These are phyloP conservation scores for Stenichneumon culpator DNA, from an alignment of 2,888 invertebrate species.

Conservation along the genomic window DNA sequence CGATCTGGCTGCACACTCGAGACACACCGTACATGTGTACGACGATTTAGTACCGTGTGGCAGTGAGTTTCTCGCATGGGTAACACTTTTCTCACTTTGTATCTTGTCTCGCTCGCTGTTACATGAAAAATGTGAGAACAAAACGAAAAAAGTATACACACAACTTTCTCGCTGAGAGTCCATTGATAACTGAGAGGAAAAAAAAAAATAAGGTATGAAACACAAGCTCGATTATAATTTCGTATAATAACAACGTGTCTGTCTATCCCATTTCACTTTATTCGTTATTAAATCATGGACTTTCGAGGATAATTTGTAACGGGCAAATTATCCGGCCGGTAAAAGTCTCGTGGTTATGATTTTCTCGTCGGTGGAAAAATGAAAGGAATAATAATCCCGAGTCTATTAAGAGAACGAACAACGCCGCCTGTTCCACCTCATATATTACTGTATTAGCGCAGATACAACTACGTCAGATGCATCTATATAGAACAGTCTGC, in stretches of 20 bases:
- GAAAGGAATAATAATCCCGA: background rate
- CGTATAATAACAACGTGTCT: constrained; percentile 14
- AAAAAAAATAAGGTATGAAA: background rate
- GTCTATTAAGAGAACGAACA: constrained; percentile 14
- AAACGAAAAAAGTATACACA: background rate
- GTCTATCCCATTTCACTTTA: background rate
- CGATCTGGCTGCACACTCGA: constrained; percentile 49
- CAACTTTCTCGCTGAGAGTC: constrained; percentile 9
- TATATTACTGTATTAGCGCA: constrained; percentile 7
- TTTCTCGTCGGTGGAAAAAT: constrained; percentile 10
- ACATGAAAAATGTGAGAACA: constrained; percentile 7
- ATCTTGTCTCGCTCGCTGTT: background rate
- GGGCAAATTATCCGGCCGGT: constrained; percentile 34
- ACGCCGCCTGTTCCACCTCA: constrained; percentile 15
- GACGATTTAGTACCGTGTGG: background rate
- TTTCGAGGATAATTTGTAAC: constrained; percentile 50
- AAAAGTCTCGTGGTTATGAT: constrained; percentile 18
- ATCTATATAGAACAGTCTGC: constrained; percentile 10
- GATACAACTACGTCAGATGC: background rate
- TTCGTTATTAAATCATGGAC: constrained; percentile 56
- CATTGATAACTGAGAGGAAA: background rate
- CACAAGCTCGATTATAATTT: constrained; percentile 44
- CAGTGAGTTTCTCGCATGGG: constrained; percentile 32
- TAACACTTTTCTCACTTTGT: constrained; percentile 18
- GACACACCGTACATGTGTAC: constrained; percentile 7